A percentile compares a stretch with the other conserved stretches of the same genome.
Conservation (phyloP, 2,113 vertebrate species). For the Tetrax tetrax region DNA sequence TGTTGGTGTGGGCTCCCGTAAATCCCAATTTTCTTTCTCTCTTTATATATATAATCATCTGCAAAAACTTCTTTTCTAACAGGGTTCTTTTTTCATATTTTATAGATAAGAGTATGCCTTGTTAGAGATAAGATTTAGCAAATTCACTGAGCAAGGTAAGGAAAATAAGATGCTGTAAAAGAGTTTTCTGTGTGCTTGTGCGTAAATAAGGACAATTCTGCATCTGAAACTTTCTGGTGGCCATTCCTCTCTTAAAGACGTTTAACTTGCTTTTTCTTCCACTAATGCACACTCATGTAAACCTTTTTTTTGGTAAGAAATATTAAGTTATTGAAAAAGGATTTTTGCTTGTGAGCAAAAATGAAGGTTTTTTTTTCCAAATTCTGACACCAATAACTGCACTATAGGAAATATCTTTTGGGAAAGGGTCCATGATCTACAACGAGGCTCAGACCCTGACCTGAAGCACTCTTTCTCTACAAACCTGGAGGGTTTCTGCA, state of each 20-base stretch:
- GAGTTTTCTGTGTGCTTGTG: background rate
- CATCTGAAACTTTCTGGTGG: background rate
- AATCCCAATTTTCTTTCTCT: background rate
- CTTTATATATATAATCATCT: background rate
- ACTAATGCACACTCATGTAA: background rate
- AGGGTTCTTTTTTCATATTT: background rate
- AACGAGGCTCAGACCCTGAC: background rate
- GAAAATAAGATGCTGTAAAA: background rate
- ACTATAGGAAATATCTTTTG: background rate
- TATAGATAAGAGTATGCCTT: background rate
- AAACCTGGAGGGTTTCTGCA: background rate
- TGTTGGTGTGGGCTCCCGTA: background rate
- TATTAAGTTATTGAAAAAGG: background rate
- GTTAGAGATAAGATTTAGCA: background rate
- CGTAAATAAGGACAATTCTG: background rate
- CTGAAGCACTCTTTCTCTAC: background rate
- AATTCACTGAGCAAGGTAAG: background rate
- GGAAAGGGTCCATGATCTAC: background rate
- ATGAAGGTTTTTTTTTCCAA: background rate
- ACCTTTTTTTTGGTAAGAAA: background rate
- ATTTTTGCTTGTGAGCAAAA: background rate
- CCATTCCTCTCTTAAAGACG: background rate
- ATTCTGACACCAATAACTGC: background rate
- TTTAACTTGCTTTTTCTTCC: background rate
- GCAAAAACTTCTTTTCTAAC: background rate